Evolutionary conservation across 1,140 invertebrate genomes (phyloP).

Genomic region (Archegozetes longisetosus): DNA sequence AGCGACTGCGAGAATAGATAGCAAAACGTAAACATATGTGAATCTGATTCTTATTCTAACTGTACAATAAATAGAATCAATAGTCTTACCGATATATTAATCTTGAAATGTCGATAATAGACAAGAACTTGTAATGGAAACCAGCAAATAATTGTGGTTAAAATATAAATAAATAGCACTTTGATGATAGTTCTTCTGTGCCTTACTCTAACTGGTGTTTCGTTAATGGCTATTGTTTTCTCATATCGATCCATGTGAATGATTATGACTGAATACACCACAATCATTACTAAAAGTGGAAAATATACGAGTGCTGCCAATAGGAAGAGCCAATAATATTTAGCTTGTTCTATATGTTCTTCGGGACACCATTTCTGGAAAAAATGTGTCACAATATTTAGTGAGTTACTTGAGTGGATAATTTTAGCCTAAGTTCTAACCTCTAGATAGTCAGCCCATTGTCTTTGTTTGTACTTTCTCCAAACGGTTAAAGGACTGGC

Average conservation of each 20-base stretch:
- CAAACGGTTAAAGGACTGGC: conserved; percentile 46
- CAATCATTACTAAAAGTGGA: conserved; percentile 45
- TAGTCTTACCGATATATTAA: conserved; percentile 33
- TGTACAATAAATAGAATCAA: too few species aligned
- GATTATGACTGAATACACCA: conserved; percentile 46
- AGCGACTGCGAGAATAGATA: conserved; percentile 15
- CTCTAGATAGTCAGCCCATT: conserved; percentile 40
- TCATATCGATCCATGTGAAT: conserved; percentile 42
- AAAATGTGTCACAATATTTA: conserved; percentile 26
- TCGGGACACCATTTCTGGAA: conserved; percentile 49
- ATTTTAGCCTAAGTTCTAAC: conserved; percentile 7
- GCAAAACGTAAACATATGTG: too few species aligned
- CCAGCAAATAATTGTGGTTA: conserved; percentile 46
- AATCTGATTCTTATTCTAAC: too few species aligned
- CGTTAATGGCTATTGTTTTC: conserved; percentile 32
- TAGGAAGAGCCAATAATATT: conserved; percentile 50
- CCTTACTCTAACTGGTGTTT: conserved; percentile 37
- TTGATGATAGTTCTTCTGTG: conserved; percentile 30
- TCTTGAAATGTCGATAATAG: conserved; percentile 42
- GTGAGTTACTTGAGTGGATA: background rate
- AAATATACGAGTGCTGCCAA: conserved; percentile 50
- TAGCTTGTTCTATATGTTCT: conserved; percentile 39
- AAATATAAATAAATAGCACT: conserved; percentile 35
- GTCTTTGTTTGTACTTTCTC: conserved; percentile 43
- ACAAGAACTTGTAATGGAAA: conserved; percentile 38